Percentiles rank a stretch among this genome's conserved stretches.
These are phyloP conservation scores for Gambusia yucatana DNA, from an alignment of 2,797 vertebrate species.

Conservation along the genomic window DNA sequence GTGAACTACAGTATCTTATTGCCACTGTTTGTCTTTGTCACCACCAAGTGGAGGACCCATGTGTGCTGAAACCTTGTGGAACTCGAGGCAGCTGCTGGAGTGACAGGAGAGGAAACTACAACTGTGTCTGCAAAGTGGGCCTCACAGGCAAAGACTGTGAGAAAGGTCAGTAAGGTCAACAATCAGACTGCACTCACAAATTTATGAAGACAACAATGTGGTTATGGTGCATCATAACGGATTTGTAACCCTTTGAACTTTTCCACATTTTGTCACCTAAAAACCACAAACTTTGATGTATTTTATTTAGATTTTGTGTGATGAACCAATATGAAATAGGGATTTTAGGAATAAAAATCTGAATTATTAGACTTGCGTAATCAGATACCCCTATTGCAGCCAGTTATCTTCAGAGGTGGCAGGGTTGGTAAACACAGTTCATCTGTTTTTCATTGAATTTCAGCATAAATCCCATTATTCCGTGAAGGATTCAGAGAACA, in stretches of 20 bases:
- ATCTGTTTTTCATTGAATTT: not conserved
- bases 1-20: not conserved
- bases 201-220: slow-evolving; percentile 27
- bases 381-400: not conserved
- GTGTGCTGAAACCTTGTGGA: slow-evolving; percentile 93
- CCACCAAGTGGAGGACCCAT: slow-evolving; percentile 91
- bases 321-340: not conserved
- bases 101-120: slow-evolving; percentile 88
- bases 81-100: slow-evolving; percentile 89
- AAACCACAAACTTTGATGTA: not conserved
- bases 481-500: not conserved
- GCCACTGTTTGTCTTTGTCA: slow-evolving; percentile 57
- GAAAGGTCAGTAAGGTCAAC: slow-evolving; percentile 83
- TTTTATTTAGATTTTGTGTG: not conserved
- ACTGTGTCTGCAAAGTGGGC: slow-evolving; percentile 93
- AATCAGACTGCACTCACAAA: slow-evolving; percentile 11
- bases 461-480: not conserved
- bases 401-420: not conserved
- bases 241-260: not conserved
- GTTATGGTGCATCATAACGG: not conserved
- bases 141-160: slow-evolving; percentile 95
- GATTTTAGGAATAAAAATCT: not conserved
- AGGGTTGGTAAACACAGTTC: not conserved
- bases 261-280: not conserved
- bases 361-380: not conserved